phyloP scores from a whole-genome alignment of 2,113 vertebrate species.

The Sphaerodactylus townsendi region DNA sequence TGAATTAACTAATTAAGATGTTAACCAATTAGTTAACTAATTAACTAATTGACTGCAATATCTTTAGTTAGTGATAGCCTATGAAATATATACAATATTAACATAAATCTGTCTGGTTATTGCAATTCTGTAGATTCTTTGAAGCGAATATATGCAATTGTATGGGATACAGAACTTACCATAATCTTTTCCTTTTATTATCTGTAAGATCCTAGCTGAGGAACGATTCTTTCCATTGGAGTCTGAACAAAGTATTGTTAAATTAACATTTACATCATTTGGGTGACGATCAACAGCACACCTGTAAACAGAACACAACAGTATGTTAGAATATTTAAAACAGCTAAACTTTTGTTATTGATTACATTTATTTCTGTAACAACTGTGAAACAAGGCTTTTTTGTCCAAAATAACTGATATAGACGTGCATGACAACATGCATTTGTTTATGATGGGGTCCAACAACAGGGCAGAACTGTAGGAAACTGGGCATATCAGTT shows the following conservation, averaged over 20 bases:
- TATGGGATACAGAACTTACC: conserved; percentile 79
- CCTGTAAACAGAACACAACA: conserved; percentile 68
- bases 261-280: conserved; percentile 84
- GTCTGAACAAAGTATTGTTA: conserved; percentile 94
- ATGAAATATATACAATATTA: conserved; percentile 26
- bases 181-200: conserved; percentile 94
- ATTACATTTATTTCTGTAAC: neutral
- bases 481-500: neutral
- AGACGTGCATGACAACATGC: neutral
- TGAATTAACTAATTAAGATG: neutral
- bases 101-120: neutral
- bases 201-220: conserved; percentile 91
- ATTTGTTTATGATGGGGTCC: conserved; percentile 6
- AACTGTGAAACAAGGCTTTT: neutral
- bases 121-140: neutral
- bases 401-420: neutral
- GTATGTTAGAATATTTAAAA: conserved; percentile 1
- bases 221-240: conserved; percentile 90
- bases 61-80: neutral
- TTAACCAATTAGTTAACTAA: too few relatives aligned
- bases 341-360: neutral
- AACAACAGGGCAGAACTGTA: too few relatives aligned
- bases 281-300: conserved; percentile 91
- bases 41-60: neutral
- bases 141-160: neutral